Conservation (phyloP, 2,113 vertebrate species). For the Silurus glanis region DNA sequence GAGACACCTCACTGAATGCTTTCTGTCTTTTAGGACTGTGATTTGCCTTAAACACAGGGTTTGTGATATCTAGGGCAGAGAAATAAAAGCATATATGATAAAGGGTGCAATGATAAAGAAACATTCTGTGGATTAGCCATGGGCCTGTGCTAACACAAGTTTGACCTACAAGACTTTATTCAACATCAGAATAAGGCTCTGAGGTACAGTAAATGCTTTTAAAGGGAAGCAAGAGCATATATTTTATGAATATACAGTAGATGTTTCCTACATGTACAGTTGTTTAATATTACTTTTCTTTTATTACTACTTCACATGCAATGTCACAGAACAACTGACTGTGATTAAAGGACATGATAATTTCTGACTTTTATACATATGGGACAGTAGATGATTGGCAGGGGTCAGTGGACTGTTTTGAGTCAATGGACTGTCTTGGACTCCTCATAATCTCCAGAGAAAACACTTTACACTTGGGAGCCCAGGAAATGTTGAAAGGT, state of each 20-base stretch:
- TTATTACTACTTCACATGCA: background rate
- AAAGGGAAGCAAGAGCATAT: background rate
- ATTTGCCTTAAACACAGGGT: slow-evolving; percentile 23
- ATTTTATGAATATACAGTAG: background rate
- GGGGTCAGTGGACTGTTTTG: background rate
- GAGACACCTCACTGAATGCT: slow-evolving; percentile 6
- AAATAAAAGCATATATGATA: slow-evolving; percentile 18
- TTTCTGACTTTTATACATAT: background rate
- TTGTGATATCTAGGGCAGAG: slow-evolving; percentile 1
- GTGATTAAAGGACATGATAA: background rate
- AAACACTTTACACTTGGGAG: background rate
- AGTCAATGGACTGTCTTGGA: background rate
- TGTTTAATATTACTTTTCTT: background rate
- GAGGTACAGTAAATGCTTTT: background rate
- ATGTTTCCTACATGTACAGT: background rate
- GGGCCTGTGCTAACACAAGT: slow-evolving; percentile 9
- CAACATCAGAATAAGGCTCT: background rate
- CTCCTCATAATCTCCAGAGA: background rate
- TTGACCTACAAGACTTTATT: background rate
- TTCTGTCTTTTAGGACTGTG: slow-evolving; percentile 3
- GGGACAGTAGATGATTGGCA: background rate
- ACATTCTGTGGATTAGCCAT: background rate
- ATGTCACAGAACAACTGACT: background rate
- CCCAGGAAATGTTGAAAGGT: background rate
- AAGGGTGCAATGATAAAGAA: slow-evolving; percentile 43